Evolutionary conservation across 2,888 invertebrate genomes (phyloP).

Genomic region (Chorisops tibialis): DNA sequence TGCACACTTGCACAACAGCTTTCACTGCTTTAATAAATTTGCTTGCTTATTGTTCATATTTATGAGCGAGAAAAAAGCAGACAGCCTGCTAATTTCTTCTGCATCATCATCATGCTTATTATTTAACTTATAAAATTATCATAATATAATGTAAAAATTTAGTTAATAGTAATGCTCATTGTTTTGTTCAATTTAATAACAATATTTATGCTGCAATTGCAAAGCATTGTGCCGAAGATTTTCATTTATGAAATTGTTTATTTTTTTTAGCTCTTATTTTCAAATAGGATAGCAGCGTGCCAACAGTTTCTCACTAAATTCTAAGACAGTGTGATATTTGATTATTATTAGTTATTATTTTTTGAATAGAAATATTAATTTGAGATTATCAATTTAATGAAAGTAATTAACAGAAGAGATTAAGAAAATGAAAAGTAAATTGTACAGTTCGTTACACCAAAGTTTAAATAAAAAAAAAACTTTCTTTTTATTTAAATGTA

Average conservation of each 20-base stretch:
- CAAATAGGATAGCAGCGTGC: constrained; percentile 31
- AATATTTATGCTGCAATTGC: constrained; percentile 20
- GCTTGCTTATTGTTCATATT: neutral
- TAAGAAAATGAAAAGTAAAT: neutral
- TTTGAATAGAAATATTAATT: constrained; percentile 9
- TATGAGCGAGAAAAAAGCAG: neutral
- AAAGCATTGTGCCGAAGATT: constrained; percentile 28
- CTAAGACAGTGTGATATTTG: constrained; percentile 8
- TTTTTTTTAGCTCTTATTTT: neutral
- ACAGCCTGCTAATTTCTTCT: neutral
- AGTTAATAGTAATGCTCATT: too few relatives aligned
- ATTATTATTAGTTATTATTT: neutral
- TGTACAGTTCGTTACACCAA: neutral
- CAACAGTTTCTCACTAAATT: constrained; percentile 25
- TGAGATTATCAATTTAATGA: neutral
- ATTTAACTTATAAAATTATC: neutral
- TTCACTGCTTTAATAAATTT: neutral
- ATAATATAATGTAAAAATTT: too few relatives aligned
- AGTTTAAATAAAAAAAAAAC: neutral
- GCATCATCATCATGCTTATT: neutral
- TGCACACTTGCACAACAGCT: constrained; percentile 17
- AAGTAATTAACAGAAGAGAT: neutral
- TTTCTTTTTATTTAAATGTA: constrained; percentile 7
- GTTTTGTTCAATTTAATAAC: too few relatives aligned
- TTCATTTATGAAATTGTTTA: neutral